A percentile compares a stretch with the other conserved stretches of the same genome.
These are phyloP conservation scores for Troides oblongomaculatus DNA, from an alignment of 2,888 invertebrate species.

Conservation along the genomic window DNA sequence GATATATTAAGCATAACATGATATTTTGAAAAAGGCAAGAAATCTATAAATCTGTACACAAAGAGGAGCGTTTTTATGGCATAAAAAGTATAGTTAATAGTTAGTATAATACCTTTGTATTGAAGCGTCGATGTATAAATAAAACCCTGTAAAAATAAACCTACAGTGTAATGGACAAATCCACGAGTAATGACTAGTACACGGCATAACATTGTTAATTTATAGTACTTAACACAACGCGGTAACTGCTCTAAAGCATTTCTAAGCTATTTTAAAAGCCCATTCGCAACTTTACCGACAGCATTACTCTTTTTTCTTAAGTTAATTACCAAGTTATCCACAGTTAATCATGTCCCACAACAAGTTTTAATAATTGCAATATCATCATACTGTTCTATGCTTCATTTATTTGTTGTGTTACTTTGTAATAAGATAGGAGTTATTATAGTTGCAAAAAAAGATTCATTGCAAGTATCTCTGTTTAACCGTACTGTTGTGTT, in stretches of 20 bases:
- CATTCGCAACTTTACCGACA: constrained; percentile 16
- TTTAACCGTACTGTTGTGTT: not conserved
- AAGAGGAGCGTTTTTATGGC: not conserved
- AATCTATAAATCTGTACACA: not conserved
- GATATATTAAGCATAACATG: too few relatives aligned
- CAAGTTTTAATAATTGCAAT: constrained; percentile 22
- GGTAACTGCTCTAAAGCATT: constrained; percentile 22
- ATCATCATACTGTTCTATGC: constrained; percentile 6
- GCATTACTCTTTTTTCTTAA: constrained; percentile 22
- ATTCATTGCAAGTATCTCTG: not conserved
- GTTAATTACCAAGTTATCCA: constrained; percentile 17
- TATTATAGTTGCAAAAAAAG: not conserved
- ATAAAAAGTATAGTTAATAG: not conserved
- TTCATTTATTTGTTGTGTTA: constrained; percentile 6
- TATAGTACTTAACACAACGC: constrained; percentile 26
- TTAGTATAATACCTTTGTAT: not conserved
- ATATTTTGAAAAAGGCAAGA: too few relatives aligned
- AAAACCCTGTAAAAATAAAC: constrained; percentile 1
- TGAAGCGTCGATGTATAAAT: not conserved
- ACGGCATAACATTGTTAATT: constrained; percentile 18
- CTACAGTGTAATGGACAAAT: constrained; percentile 7
- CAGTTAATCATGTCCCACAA: constrained; percentile 16
- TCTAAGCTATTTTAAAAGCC: constrained; percentile 24
- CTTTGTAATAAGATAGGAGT: constrained; percentile 2
- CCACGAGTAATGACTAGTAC: constrained; percentile 14